These are phyloP conservation scores for Lamprotornis superbus DNA, from an alignment of 2,113 vertebrate species.

Conservation along the genomic window DNA sequence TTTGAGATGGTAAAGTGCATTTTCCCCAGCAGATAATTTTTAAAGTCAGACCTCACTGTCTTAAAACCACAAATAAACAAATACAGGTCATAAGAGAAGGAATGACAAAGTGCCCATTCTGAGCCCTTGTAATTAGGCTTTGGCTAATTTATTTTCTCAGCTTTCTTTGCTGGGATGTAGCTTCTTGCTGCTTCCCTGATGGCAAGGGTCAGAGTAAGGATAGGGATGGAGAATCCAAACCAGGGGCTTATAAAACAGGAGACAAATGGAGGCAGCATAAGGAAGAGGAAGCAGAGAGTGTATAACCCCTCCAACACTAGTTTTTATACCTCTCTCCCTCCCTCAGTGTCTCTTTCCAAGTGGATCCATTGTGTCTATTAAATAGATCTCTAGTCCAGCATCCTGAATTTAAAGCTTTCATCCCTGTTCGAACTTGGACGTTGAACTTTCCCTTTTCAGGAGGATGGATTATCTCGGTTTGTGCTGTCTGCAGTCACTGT, in stretches of 20 bases:
- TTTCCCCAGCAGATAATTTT: background rate
- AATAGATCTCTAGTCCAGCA: background rate
- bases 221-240: background rate
- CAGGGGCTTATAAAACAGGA: background rate
- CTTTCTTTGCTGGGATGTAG: background rate
- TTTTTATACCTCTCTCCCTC: background rate
- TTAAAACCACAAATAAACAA: background rate
- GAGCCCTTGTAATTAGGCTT: background rate
- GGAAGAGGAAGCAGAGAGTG: background rate
- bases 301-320: background rate
- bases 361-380: background rate
- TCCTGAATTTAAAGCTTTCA: background rate
- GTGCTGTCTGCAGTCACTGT: background rate
- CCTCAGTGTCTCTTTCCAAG: background rate
- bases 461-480: accelerated
- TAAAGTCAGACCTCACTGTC: background rate
- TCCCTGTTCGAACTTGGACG: background rate
- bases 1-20: background rate
- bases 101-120: accelerated
- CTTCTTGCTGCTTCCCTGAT: background rate
- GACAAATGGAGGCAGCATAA: background rate
- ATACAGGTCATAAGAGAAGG: background rate
- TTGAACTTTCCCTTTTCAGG: background rate
- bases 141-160: background rate
- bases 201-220: background rate